Base-by-base conservation (phyloP, 2,888 invertebrate genomes). In the Platerodrilus igneus region DNA sequence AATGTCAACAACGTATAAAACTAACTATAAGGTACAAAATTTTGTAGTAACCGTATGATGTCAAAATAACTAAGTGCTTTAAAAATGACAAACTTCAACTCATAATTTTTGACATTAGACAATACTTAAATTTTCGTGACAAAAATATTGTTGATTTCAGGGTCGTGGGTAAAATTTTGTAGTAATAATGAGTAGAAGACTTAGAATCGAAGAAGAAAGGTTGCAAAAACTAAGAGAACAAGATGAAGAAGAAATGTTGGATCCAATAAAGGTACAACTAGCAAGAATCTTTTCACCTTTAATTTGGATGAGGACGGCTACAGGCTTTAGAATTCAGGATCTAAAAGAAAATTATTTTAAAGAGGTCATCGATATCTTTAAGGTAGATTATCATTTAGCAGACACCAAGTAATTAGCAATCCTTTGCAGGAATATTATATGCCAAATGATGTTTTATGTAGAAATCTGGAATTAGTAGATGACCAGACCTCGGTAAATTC, bases 171-270 rank as follows among this genome's bases (percentile, higher is more conserved):
- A n/a, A n/a, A n/a, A n/a, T n/a, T n/a, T n/a, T n/a, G n/a, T n/a
- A n/a, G n/a, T n/a, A n/a, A n/a, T n/a, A n/a, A 67, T 67, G 67
- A 67, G 66, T 52, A 51, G 59, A 36, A 47, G 60, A 37, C 51
- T 59, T 27, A 56, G 67, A 17, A 33, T 53, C 11, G 67, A 66
- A 44, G 55, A 59, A 14, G 55, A 62, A 33, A 57, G 52, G 30
- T 47, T 51, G 0, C n/a, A n/a, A n/a, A n/a, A n/a, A n/a, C 50
- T 51, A 13, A 57, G 57, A 18, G 48, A 61, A 3, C 58, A 58
- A 34, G 55, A 58, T 16, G 66, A 66, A 21, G 54, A 59, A 37
- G 62, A 62, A 13, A 63, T 63, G 41, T 58, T 61, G 23, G 62
- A 63, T 22, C 59, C 59, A 41, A 22, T 62, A n/a, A 56, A 62